Base-by-base conservation (phyloP, 2,113 vertebrate genomes). In the Rhinogobius similis region DNA sequence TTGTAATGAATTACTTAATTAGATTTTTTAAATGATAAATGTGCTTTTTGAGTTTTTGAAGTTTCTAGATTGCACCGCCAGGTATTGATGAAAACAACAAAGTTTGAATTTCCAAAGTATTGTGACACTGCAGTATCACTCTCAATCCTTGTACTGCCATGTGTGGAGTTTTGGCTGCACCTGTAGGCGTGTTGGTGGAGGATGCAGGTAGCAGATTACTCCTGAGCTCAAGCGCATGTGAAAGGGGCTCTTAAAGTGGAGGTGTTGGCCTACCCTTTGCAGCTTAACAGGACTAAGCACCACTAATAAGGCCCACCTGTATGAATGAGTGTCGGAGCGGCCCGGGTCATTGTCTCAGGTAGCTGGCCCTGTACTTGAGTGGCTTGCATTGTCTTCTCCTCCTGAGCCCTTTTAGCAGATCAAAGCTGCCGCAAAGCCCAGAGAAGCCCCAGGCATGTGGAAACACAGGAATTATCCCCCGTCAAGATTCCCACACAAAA, bases 351-450 rank as follows among this genome's bases (percentile, higher is more conserved):
- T 78, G 79, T 91, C 84, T 92, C 86, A 93, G 91, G 89, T 92
- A 91, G 83, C 82, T 89, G 86, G 89, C 67, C 23, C 52, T 90
- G 92, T 90, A 90, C 86, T 82, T 75, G 75, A 55, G 76, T 59
- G 72, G 69, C 75, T 75, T 75, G 86, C 86, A 90, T 93, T 90
- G 82, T 90, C 88, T 86, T 76, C 56, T 86, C 88, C 89, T 82
- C 83, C 88, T 0, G 84, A 90, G 84, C 87, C 86, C 70, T 91
- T 93, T 91, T 87, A 87, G 89, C 89, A 71, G 83, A 94, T 92
- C 90, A 81, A 91, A 86, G 90, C 73, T 76, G 71, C 73, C 78
- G 89, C 90, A 84, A 84, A 89, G 90, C 90, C 85, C 87, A 82
- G 90, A 87, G 91, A 92, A 92, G 84, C 86, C 84, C 83, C 78